Conservation (phyloP, 2,113 vertebrate genomes). For the rabbit (Oryctolagus cuniculus) region mOryCun1.1 NC_091448.1:9301001-9301500, state of each 20-base stretch:
- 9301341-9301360: background rate
- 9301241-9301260: background rate
- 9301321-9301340: background rate
- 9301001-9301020: background rate
- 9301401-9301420: no score
- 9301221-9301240: constrained; percentile 32
- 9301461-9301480: no score
- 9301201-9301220: background rate
- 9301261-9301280: background rate
- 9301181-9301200: background rate
- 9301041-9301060: background rate
- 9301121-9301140: background rate
- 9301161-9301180: background rate
- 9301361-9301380: background rate
- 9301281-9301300: background rate
- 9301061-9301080: background rate
- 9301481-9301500: no score
- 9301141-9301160: background rate
- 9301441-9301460: no score
- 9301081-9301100: background rate
- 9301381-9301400: background rate
- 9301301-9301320: background rate
- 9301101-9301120: background rate
- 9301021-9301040: background rate
- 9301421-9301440: no score